Evolutionary conservation across 2,113 vertebrate genomes (phyloP), one percentile per base, ranked within the genome.

Genomic region (Cyanoderma ruficeps): DNA sequence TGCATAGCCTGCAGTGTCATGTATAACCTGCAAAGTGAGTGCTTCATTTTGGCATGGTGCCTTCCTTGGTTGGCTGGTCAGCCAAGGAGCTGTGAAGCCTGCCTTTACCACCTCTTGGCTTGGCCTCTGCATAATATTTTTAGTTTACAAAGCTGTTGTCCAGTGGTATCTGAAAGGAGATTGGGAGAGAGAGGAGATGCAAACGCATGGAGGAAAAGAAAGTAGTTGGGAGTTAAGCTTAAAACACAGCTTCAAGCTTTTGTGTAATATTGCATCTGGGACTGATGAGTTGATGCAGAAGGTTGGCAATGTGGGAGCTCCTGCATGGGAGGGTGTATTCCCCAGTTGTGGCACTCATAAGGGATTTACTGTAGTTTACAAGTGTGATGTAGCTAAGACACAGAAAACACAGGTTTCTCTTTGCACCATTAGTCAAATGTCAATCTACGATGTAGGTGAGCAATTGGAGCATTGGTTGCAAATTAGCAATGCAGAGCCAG

Each of bases 391-490:
- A 42, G 63, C 47, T 55, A 27, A 42, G 39, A 16, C 16, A 22
- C 0, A 1, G 23, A 30, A 42, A 35, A 16, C 16, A 22, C 0
- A 1, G 23, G 16, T 23, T 53, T 71, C 6, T 1, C 24, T 55
- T 25, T 35, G 47, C 9, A 46, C 22, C 24, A 2, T 44, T 53
- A 25, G 1, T 57, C 1, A 2, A 25, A 30, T 39, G 39, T 39
- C 39, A 39, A 10, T 46, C 39, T 81, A 0, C 4, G 2, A 21
- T 63, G 12, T 9, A 61, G 30, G 23, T 53, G 78, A 70, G 33
- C 31, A 65, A 22, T 2, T 39, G 35, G 15, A 67, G 10, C 33
- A 5, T 27, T 47, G 16, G 13, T 28, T 76, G 70, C 49, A 89
- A 47, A 7, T 21, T 9, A 13, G 25, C 31, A 49, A n/a, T 27